These are phyloP conservation scores for Coelinius sp. DNA, from an alignment of 2,888 invertebrate species.

Conservation along the genomic window DNA sequence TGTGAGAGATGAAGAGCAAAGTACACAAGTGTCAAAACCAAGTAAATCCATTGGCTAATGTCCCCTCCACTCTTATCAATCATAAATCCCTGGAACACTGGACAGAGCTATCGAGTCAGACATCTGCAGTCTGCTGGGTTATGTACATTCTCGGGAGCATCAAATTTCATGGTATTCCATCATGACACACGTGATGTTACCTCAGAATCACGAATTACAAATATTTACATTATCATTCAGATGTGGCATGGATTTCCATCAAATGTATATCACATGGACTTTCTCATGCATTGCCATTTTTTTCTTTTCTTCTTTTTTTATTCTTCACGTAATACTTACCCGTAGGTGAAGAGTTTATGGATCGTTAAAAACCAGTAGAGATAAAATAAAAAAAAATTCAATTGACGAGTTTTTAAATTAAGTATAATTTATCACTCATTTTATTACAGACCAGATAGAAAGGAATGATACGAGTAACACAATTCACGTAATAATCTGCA, in stretches of 20 bases:
- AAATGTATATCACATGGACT: neutral
- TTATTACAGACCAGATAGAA: neutral
- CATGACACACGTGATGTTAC: neutral
- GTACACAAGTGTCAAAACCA: neutral
- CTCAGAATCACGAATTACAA: conserved; percentile 36
- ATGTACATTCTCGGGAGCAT: neutral
- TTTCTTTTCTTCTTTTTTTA: neutral
- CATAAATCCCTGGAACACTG: neutral
- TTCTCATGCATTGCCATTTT: neutral
- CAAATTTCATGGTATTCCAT: conserved; percentile 20
- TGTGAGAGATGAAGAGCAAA: neutral
- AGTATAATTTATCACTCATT: neutral
- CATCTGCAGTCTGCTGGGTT: neutral
- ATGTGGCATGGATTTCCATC: conserved; percentile 18
- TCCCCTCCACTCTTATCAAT: neutral
- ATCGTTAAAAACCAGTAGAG: neutral
- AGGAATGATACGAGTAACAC: neutral
- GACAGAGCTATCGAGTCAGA: neutral
- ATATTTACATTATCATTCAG: conserved; percentile 27
- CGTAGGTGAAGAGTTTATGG: neutral
- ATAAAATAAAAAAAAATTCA: neutral
- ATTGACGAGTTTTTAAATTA: neutral
- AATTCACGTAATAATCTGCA: neutral
- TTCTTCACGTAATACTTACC: neutral
- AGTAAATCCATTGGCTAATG: neutral